These are phyloP conservation scores for Epistrophella euchroma DNA, from an alignment of 2,888 invertebrate genomes.

Conservation along the genomic window DNA sequence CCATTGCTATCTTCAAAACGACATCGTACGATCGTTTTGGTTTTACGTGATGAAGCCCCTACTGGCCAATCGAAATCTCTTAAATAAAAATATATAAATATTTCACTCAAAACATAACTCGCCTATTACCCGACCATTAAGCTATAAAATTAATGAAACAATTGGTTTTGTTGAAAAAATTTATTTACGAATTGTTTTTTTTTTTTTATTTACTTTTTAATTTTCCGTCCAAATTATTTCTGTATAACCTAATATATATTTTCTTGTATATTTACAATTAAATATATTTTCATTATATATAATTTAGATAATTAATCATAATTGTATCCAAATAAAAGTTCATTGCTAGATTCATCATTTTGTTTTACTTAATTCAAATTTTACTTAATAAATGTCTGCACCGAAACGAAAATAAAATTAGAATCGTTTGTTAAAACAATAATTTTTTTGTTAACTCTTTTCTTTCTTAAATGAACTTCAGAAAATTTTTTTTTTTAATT, in stretches of 20 bases:
- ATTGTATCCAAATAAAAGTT: conserved; percentile 62
- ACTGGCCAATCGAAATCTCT: too few species aligned
- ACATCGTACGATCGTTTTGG: too few species aligned
- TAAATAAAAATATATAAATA: too few species aligned
- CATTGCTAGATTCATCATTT: conserved; percentile 56
- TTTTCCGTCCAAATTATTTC: conserved; percentile 50
- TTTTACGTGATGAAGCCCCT: too few species aligned
- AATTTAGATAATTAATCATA: conserved; percentile 49
- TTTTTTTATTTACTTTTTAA: conserved; percentile 7
- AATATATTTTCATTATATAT: conserved; percentile 63
- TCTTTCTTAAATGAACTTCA: not conserved
- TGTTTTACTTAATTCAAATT: conserved; percentile 32
- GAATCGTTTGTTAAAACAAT: not conserved
- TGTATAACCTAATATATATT: conserved; percentile 46
- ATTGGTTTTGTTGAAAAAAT: conserved; percentile 60
- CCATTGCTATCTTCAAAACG: too few species aligned
- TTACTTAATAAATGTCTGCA: conserved; percentile 45
- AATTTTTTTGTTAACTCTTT: not conserved
- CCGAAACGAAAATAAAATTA: conserved; percentile 25
- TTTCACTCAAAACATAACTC: too few species aligned
- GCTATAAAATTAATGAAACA: not conserved
- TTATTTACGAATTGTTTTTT: conserved; percentile 52
- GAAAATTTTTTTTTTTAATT: not conserved
- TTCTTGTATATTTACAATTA: conserved; percentile 71
- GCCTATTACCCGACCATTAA: too few species aligned